Evolutionary conservation across 2,888 invertebrate species (phyloP), one percentile per base, ranked within the genome.

Genomic region (Zhuqinia jingwanae): DNA sequence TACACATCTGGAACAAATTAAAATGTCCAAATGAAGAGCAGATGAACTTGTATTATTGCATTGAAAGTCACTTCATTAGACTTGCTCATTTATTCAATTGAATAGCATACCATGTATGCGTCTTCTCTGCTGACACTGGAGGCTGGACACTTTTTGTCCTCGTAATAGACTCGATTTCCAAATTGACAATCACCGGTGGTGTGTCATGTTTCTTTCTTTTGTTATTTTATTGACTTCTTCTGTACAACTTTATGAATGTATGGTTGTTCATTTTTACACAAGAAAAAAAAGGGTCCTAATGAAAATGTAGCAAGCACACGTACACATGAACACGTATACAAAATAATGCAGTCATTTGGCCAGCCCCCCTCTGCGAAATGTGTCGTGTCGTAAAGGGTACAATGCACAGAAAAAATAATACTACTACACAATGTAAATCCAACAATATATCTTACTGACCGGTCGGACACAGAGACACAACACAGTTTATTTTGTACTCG

Each of bases 341-440:
- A 30, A 63, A 68, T 84, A 45, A 78, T 77, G 30, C 8, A 77
- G 58, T 75, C 65, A 80, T 86, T 85, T 86, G 80, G 68, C 50
- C 75, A 56, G 80, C 63, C 60, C 79, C 85, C 85, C 80, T 78
- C 27, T 63, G 80, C 56, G 85, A 86, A 86, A 86, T 86, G 85
- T 80, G 75, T 80, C 78, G 85, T 80, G 75, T 80, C 78, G 85
- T 86, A 73, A 86, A 85, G 75, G 75, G 25, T 85, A 58, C 70
- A 47, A 17, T 27, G 10, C 36, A n/a, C 58, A 20, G 20, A 10
- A 58, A 58, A 58, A 20, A 58, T 20, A 25, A 20, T 36, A 36
- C 36, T 8, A n/a, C 15, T 60, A 47, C 47, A 10, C 42, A 42
- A 42, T 42, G 42, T 5, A 42, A n/a, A 36, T 36, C 5, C 36